phyloP scores from a whole-genome alignment of 2,888 invertebrate genomes.

The Trissoscelio sp. region DNA sequence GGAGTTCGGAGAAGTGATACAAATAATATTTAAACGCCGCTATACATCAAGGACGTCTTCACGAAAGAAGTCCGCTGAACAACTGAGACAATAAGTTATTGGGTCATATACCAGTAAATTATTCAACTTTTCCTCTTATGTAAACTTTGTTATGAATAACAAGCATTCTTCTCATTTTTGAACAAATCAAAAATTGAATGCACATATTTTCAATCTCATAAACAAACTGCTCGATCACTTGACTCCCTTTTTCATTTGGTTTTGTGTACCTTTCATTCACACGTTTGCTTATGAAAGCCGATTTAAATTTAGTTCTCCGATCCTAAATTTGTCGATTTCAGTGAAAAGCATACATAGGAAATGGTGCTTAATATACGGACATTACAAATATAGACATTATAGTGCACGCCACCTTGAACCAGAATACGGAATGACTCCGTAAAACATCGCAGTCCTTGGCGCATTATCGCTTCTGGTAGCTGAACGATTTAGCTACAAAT shows the following conservation, averaged over 20 bases:
- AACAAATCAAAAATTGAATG: background rate
- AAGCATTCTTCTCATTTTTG: background rate
- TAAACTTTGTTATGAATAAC: background rate
- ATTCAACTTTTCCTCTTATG: background rate
- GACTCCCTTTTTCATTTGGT: conserved; percentile 2
- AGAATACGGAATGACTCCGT: conserved; percentile 66
- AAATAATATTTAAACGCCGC: conserved; percentile 5
- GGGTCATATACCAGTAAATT: background rate
- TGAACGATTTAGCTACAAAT: conserved; percentile 39
- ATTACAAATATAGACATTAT: conserved; percentile 64
- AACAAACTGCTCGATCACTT: background rate
- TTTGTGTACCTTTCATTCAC: conserved; percentile 27
- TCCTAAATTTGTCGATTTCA: conserved; percentile 30
- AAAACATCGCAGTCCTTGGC: conserved; percentile 61
- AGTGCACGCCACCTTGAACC: conserved; percentile 66
- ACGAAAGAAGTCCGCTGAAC: conserved; percentile 4
- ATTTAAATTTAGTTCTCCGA: conserved; percentile 22
- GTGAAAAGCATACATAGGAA: conserved; percentile 36
- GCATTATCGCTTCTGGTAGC: conserved; percentile 58
- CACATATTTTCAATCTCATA: background rate
- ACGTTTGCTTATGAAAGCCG: conserved; percentile 17
- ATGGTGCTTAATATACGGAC: conserved; percentile 48
- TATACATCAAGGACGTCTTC: conserved; percentile 34
- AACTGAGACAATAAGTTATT: conserved; percentile 25
- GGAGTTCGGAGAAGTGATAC: conserved; percentile 5